A percentile compares a stretch with the other conserved stretches of the same genome.
Conservation (phyloP, 2,888 invertebrate genomes). For the Caenorhabditis sp. region DNA sequence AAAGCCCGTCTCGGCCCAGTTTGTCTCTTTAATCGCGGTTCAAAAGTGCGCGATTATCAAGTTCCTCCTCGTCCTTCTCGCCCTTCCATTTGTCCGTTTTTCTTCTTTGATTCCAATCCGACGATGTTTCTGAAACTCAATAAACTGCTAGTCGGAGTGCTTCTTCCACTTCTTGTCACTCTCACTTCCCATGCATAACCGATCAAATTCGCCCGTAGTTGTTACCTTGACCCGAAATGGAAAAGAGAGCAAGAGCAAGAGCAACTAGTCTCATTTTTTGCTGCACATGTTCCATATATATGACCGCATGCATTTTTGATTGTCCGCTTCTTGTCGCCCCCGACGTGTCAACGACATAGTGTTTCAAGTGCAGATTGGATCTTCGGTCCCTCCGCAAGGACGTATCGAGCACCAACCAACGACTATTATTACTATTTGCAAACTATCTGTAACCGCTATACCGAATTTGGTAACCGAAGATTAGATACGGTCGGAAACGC, state of each 20-base stretch:
- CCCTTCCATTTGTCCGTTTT: neutral
- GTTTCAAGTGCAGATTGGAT: conserved; percentile 47
- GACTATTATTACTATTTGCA: no score
- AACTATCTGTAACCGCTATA: no score
- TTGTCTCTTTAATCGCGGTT: conserved; percentile 21
- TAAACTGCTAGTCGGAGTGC: neutral
- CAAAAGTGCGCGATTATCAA: conserved; percentile 10
- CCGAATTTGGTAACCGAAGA: neutral
- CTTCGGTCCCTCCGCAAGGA: conserved; percentile 7
- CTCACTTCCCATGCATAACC: conserved; percentile 43
- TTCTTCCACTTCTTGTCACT: conserved; percentile 22
- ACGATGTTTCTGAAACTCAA: conserved; percentile 4
- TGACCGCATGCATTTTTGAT: conserved; percentile 55
- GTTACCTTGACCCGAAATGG: conserved; percentile 5
- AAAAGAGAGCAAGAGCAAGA: neutral
- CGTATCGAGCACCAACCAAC: no score
- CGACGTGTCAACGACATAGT: conserved; percentile 8
- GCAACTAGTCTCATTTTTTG: conserved; percentile 3
- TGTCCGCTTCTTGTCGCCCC: neutral
- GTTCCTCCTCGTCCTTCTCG: conserved; percentile 4
- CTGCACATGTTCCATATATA: conserved; percentile 46
- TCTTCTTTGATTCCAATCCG: no score
- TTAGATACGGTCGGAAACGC: neutral
- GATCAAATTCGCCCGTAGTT: conserved; percentile 30
- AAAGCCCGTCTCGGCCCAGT: neutral